Conservation (phyloP, 1,140 invertebrate species). For the Stegodyphus dumicola region DNA sequence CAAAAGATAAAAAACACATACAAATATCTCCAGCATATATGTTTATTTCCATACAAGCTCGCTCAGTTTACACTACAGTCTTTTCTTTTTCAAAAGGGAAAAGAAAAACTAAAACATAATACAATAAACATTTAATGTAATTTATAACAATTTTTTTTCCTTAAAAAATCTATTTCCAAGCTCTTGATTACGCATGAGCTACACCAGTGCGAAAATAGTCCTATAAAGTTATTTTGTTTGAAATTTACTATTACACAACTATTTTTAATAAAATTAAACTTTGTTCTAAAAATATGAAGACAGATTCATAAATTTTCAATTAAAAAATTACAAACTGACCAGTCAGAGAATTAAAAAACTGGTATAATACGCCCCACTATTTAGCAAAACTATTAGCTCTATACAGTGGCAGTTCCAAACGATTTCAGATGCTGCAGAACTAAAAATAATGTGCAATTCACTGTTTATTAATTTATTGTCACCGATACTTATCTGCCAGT, state of each 20-base stretch:
- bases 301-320: constrained; percentile 1
- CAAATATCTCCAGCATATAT: constrained; percentile 48
- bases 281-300: neutral
- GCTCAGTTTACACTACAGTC: constrained; percentile 51
- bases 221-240: neutral
- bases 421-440: neutral
- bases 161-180: constrained; percentile 53
- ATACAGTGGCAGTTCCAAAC: neutral
- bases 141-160: constrained; percentile 27
- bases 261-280: neutral
- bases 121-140: constrained; percentile 15
- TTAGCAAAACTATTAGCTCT: neutral
- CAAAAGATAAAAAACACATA: neutral
- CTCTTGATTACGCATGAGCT: constrained; percentile 47
- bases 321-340: neutral
- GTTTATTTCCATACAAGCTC: constrained; percentile 61
- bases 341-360: too few species aligned
- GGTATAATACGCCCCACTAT: too few species aligned
- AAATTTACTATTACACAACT: neutral
- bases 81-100: constrained; percentile 7
- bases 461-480: neutral
- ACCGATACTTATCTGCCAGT: too few species aligned
- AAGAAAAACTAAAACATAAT: constrained; percentile 43
- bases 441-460: neutral
- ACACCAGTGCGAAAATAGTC: neutral